These are phyloP conservation scores for Pitta sordida DNA, from an alignment of 2,113 vertebrate species.

Conservation along the genomic window DNA sequence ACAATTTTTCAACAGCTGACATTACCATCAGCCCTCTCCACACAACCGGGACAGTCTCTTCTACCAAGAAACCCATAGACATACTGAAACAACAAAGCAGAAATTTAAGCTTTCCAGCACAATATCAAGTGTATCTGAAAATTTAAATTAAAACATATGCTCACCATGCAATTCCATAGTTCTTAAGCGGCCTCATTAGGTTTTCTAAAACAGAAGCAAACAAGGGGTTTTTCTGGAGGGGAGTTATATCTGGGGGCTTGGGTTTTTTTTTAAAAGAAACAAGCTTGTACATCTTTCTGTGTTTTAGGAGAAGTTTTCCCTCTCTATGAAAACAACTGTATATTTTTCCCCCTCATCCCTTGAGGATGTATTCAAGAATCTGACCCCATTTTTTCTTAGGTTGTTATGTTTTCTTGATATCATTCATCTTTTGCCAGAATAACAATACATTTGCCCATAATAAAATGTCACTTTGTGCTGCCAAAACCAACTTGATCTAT, in stretches of 20 bases:
- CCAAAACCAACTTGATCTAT: not conserved
- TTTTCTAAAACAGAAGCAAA: slow-evolving; percentile 81
- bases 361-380: not conserved
- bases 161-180: slow-evolving; percentile 94
- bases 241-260: not conserved
- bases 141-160: slow-evolving; percentile 57
- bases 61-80: slow-evolving; percentile 97
- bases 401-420: not conserved
- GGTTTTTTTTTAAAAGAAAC: not conserved
- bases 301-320: not conserved
- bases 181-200: slow-evolving; percentile 90
- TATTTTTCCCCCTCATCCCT: not conserved
- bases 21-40: slow-evolving; percentile 98
- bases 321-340: not conserved
- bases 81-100: slow-evolving; percentile 79
- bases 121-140: not conserved
- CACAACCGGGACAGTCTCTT: slow-evolving; percentile 85
- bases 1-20: slow-evolving; percentile 90
- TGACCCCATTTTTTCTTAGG: not conserved
- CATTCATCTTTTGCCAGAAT: not conserved
- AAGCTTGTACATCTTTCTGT: not conserved
- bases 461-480: not conserved
- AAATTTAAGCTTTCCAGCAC: not conserved
- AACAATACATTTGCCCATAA: not conserved
- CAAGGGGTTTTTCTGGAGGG: not conserved